A percentile compares a stretch with the other conserved stretches of the same genome.
phyloP scores from a whole-genome alignment of 2,888 invertebrate genomes.

The Agriopis aurantiaria region DNA sequence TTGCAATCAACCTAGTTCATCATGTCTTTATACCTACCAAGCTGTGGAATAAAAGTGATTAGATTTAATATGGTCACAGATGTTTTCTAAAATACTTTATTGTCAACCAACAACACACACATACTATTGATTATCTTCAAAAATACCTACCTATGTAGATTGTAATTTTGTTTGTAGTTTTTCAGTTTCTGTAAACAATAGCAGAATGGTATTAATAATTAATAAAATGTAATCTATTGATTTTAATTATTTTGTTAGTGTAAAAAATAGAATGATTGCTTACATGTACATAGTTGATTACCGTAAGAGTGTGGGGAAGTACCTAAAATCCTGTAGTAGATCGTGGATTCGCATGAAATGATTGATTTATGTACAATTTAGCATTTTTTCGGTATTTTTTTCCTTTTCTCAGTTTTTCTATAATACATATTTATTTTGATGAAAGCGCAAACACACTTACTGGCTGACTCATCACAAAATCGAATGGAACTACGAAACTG shows the following conservation, averaged over 20 bases:
- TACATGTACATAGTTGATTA: background rate
- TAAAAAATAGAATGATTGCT: background rate
- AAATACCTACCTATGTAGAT: background rate
- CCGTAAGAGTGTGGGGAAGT: too few relatives aligned
- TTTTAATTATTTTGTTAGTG: conserved; percentile 6
- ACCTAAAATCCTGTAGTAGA: too few relatives aligned
- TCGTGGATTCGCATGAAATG: too few relatives aligned
- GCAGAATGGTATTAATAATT: too few relatives aligned
- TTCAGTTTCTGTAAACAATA: background rate
- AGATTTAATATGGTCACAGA: conserved; percentile 2
- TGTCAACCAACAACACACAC: conserved; percentile 1
- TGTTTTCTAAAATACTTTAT: conserved; percentile 6
- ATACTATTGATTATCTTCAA: background rate
- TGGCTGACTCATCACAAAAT: too few relatives aligned
- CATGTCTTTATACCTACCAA: background rate
- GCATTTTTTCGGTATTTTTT: too few relatives aligned
- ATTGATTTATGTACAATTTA: too few relatives aligned
- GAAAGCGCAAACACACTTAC: too few relatives aligned
- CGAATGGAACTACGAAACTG: too few relatives aligned
- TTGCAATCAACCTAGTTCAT: background rate
- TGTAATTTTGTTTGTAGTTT: background rate
- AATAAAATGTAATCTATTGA: too few relatives aligned
- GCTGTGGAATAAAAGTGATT: background rate
- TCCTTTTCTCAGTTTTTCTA: too few relatives aligned
- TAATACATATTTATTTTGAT: too few relatives aligned